Percentiles rank a stretch among this genome's conserved stretches.
phyloP scores from a whole-genome alignment of 2,113 vertebrate genomes.

The Cheilinus undulatus region DNA sequence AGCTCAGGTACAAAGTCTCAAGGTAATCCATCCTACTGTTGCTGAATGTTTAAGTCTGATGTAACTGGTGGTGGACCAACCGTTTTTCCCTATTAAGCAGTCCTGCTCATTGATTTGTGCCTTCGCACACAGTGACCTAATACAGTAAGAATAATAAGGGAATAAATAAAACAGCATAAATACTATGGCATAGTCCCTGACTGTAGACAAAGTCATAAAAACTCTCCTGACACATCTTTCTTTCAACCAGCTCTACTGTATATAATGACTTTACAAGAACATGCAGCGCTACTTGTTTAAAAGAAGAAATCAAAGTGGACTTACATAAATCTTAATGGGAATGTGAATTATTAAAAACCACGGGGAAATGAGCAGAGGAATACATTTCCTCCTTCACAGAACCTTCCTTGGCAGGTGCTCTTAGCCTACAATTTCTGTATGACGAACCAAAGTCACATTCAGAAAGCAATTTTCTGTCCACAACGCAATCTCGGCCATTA shows the following conservation, averaged over 20 bases:
- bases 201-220: neutral
- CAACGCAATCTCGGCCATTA: constrained; percentile 65
- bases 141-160: neutral
- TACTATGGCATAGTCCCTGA: neutral
- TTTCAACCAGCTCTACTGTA: neutral
- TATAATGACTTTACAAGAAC: constrained; percentile 14
- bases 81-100: neutral
- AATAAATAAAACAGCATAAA: neutral
- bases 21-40: neutral
- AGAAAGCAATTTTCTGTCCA: constrained; percentile 69
- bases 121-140: neutral
- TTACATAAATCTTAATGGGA: constrained; percentile 47
- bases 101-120: neutral
- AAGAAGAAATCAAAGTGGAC: constrained; percentile 14
- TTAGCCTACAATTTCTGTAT: constrained; percentile 57
- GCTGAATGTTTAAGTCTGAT: neutral
- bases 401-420: constrained; percentile 51
- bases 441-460: constrained; percentile 78
- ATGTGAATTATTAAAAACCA: constrained; percentile 68
- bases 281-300: constrained; percentile 30
- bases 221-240: neutral
- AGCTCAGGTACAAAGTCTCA: neutral
- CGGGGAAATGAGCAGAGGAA: constrained; percentile 53
- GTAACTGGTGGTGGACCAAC: neutral
- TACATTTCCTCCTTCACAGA: constrained; percentile 49